phyloP scores from a whole-genome alignment of 1,140 invertebrate genomes.

The Zaprionus inermis region DNA sequence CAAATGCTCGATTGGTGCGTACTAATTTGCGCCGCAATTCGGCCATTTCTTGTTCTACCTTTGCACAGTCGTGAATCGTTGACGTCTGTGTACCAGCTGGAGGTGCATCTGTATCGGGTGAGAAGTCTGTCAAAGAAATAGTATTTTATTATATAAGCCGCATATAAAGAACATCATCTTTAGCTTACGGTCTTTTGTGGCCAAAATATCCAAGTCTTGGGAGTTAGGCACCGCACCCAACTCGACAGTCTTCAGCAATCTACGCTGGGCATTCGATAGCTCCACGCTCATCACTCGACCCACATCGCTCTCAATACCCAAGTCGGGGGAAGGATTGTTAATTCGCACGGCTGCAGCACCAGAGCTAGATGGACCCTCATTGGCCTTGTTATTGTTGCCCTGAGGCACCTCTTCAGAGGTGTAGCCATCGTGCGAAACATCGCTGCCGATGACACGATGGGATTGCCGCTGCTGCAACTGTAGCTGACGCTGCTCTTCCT shows the following conservation, averaged over 20 bases:
- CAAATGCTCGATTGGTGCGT: conserved; percentile 85
- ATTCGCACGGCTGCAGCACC: conserved; percentile 62
- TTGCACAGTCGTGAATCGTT: conserved; percentile 69
- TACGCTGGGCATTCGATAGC: conserved; percentile 60
- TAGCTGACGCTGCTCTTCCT: conserved; percentile 44
- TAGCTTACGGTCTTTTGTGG: conserved; percentile 51
- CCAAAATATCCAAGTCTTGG: neutral
- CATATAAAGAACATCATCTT: neutral
- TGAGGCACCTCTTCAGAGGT: conserved; percentile 76
- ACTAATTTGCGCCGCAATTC: conserved; percentile 85
- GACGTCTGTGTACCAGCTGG: conserved; percentile 3
- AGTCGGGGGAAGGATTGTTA: conserved; percentile 88
- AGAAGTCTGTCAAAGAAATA: conserved; percentile 38
- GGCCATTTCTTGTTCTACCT: conserved; percentile 86
- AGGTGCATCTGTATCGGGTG: conserved; percentile 36
- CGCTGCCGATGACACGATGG: conserved; percentile 52
- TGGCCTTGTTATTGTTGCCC: conserved; percentile 9
- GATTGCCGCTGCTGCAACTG: conserved; percentile 15
- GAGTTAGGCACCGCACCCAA: conserved; percentile 20
- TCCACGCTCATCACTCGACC: conserved; percentile 86
- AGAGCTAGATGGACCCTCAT: conserved; percentile 11
- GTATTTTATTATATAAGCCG: neutral
- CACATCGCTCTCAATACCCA: conserved; percentile 90
- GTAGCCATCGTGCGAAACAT: conserved; percentile 78
- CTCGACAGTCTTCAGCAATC: conserved; percentile 73